Conservation (phyloP, 1,140 invertebrate species). For the Oscheius sp. region DNA sequence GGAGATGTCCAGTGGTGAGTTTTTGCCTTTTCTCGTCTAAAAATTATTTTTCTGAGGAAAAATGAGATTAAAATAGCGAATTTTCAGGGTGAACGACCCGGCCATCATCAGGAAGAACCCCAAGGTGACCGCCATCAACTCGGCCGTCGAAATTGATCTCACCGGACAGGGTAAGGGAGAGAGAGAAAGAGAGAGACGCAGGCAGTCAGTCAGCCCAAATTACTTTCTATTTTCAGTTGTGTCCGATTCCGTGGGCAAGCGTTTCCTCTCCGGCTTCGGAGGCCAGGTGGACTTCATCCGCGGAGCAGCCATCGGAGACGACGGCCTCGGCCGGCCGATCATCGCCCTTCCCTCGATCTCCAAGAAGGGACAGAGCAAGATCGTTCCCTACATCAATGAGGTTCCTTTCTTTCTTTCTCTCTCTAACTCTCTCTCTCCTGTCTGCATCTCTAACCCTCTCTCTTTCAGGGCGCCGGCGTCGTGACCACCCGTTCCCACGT, state of each 20-base stretch:
- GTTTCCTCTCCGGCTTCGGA: constrained; percentile 79
- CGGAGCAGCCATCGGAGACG: constrained; percentile 80
- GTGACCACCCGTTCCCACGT: constrained; percentile 86
- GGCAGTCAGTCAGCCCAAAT: background rate
- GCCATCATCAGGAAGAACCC: constrained; percentile 79
- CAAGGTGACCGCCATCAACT: constrained; percentile 90
- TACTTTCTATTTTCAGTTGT: constrained; percentile 61
- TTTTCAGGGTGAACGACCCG: constrained; percentile 70
- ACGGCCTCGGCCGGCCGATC: constrained; percentile 85
- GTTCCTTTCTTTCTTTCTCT: constrained; percentile 21
- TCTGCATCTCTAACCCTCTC: background rate
- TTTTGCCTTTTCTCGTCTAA: no score
- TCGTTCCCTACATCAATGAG: constrained; percentile 76
- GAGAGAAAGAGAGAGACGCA: no score
- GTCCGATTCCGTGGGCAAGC: constrained; percentile 84
- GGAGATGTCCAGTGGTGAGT: constrained; percentile 73
- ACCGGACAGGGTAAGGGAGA: constrained; percentile 78
- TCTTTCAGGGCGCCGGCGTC: constrained; percentile 78
- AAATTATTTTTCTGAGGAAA: no score
- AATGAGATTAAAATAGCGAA: background rate
- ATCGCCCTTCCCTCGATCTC: constrained; percentile 83
- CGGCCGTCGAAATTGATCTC: constrained; percentile 88
- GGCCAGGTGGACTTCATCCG: constrained; percentile 76
- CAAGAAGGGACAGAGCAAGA: constrained; percentile 80
- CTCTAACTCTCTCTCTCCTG: background rate